Evolutionary conservation across 30 jellyfish, hydroid and myxozoan genomes (phyloP).

Genomic region (Rhopilema esculentum): DNA sequence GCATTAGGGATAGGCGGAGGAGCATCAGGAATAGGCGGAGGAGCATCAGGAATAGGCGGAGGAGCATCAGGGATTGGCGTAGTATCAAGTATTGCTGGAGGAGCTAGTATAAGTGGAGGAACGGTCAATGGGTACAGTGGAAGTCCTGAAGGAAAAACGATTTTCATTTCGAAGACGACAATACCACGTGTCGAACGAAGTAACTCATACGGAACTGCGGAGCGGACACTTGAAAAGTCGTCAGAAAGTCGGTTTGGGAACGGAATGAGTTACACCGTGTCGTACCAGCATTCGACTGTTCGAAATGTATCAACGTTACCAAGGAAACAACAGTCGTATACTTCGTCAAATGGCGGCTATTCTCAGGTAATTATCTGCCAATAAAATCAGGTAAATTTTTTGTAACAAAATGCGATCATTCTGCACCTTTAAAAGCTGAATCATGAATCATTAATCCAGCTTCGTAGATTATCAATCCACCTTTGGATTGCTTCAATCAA

Average conservation of each 20-base stretch:
- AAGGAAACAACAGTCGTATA: conserved; percentile 59
- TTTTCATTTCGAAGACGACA: conserved; percentile 54
- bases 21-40: conserved; percentile 21
- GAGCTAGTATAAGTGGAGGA: not conserved
- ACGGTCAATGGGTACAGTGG: conserved; percentile 17
- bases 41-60: not conserved
- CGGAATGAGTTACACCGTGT: conserved; percentile 67
- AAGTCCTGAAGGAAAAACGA: conserved; percentile 43
- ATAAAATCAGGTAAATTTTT: too few relatives aligned
- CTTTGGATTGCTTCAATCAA: too few relatives aligned
- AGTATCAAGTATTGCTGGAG: too few relatives aligned
- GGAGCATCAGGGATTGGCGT: not conserved
- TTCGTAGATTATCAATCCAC: not conserved
- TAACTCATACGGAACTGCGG: conserved; percentile 58
- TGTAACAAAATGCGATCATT: not conserved
- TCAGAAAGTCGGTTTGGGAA: conserved; percentile 55
- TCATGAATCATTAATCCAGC: not conserved
- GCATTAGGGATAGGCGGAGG: not conserved
- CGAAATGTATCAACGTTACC: conserved; percentile 75
- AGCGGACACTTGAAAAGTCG: conserved; percentile 41
- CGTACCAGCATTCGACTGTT: conserved; percentile 86
- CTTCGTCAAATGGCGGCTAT: conserved; percentile 21
- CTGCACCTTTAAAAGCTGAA: not conserved
- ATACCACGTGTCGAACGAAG: conserved; percentile 74
- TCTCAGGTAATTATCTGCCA: conserved; percentile 42